Evolutionary conservation across 2,888 invertebrate species (phyloP), one percentile per base, ranked within the genome.

Genomic region (Ichneumoninae sp.): DNA sequence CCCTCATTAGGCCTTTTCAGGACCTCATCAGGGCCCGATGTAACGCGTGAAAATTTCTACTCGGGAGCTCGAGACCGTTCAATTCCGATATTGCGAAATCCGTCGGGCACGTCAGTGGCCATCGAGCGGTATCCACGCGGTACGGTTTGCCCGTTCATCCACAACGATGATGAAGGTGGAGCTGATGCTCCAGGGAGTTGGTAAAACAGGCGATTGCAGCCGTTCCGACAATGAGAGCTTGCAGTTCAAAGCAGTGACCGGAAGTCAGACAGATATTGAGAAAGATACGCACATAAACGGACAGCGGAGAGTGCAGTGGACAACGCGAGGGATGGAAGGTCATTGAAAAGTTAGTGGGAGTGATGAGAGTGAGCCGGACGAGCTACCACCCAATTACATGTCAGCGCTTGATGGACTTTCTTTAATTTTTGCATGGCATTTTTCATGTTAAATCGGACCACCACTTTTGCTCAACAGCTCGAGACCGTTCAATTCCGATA

Each of bases 81-180:
- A 83, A 86, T 87, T 86, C 83, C 86, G 87, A 89, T 88, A 89
- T 89, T 88, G 87, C 88, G 86, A 88, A 87, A 89, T 89, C 87
- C 87, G 85, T 87, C 86, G 84, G 86, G 80, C 85, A 87, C 85
- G 86, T 85, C 83, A 81, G 83, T 82, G 77, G 79, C 86, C 84
- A 84, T 83, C 72, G 82, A 78, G 50, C 19, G 19, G 7, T 8
- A 3, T 52, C n/a, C 52, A 13, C 52, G 52, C n/a, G 19, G 19
- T 52, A 52, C 52, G 52, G 52, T 52, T 52, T 19, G 19, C 19
- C 7, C 68, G 62, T 69, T 82, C 82, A 80, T 80, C 84, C 71
- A 85, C 40, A 72, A 7, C 70, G 66, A 65, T 19, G 52, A 57
- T 66, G 66, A 47, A 71, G 84, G 84, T 57, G 74, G 74, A 84